Conservation (phyloP, 2,797 vertebrate species). For the Dallia pectoralis region DNA sequence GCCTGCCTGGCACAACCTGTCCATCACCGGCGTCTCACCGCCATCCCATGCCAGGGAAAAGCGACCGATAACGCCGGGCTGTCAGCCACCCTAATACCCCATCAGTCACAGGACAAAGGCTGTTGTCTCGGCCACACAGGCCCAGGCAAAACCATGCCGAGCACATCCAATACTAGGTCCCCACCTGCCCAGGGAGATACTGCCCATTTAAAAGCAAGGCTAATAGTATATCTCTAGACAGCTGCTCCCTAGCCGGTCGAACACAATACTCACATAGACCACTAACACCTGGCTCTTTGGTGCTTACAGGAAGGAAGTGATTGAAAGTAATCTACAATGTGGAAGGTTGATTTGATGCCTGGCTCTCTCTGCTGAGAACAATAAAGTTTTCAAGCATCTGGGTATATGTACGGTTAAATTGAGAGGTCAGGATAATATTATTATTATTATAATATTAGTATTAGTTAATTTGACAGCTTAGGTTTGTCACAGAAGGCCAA, state of each 20-base stretch:
- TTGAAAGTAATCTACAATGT: neutral
- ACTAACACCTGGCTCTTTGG: neutral
- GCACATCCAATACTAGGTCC: constrained; percentile 56
- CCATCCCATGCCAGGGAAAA: neutral
- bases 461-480: neutral
- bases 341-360: neutral
- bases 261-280: neutral
- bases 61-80: constrained; percentile 56
- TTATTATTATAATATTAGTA: neutral
- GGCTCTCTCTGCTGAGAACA: neutral
- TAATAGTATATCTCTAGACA: constrained; percentile 48
- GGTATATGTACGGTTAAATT: neutral
- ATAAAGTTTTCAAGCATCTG: neutral
- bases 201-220: constrained; percentile 44
- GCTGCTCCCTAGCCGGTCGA: neutral
- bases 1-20: neutral
- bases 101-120: constrained; percentile 73
- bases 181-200: constrained; percentile 76
- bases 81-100: constrained; percentile 68
- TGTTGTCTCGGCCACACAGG: constrained; percentile 47
- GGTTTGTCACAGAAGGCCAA: no score
- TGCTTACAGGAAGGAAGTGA: neutral
- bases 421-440: neutral
- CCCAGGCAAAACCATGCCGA: constrained; percentile 47
- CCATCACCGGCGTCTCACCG: neutral